Percentiles rank a stretch among this genome's conserved stretches.
phyloP scores from a whole-genome alignment of 2,113 vertebrate genomes.

The Arothron firmamentum region DNA sequence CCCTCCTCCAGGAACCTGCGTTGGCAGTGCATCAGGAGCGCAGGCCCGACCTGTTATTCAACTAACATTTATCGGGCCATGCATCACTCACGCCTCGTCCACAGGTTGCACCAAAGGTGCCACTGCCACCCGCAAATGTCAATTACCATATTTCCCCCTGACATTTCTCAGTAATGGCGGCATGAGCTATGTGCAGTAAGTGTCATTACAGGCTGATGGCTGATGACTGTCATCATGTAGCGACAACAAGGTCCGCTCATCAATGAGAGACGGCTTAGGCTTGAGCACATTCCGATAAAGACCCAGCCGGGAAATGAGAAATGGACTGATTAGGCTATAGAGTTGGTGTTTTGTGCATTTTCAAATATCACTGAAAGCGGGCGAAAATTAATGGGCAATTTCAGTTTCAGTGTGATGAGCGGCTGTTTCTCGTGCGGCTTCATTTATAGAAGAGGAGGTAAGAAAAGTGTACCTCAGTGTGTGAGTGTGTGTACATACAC shows the following conservation, averaged over 20 bases:
- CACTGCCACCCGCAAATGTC: constrained; percentile 75
- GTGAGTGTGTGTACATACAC: too few relatives aligned
- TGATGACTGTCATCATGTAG: neutral
- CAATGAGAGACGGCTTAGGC: constrained; percentile 32
- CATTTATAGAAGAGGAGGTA: neutral
- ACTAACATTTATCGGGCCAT: constrained; percentile 85
- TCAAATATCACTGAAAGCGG: too few relatives aligned
- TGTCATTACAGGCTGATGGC: constrained; percentile 65
- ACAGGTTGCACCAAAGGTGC: constrained; percentile 18
- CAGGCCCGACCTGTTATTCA: constrained; percentile 77
- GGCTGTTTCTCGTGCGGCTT: too few relatives aligned
- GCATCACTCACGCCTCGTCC: constrained; percentile 72
- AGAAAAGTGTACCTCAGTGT: too few relatives aligned
- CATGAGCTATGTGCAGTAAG: constrained; percentile 73
- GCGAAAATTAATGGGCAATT: neutral
- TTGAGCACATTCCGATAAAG: constrained; percentile 60
- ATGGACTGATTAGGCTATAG: constrained; percentile 28
- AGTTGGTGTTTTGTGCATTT: too few relatives aligned
- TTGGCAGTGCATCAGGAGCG: constrained; percentile 47
- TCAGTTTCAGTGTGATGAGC: neutral
- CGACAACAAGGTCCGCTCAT: constrained; percentile 42
- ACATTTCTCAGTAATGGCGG: constrained; percentile 80
- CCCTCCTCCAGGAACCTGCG: constrained; percentile 37
- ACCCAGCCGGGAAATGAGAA: constrained; percentile 37
- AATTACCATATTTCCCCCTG: constrained; percentile 82